phyloP scores from a whole-genome alignment of 2,113 vertebrate species.

The Spilogale gracilis region DNA sequence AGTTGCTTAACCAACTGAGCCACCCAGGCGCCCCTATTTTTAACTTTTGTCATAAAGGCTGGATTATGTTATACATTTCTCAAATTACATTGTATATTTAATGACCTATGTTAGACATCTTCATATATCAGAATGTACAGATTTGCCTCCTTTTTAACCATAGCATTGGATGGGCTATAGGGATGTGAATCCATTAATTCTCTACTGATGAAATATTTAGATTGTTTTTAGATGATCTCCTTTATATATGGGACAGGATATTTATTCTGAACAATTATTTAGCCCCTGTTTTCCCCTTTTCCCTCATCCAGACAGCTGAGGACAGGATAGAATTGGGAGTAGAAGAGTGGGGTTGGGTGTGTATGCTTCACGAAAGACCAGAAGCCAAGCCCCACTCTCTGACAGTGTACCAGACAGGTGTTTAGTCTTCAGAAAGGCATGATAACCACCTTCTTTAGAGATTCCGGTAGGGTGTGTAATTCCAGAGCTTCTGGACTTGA shows the following conservation, averaged over 20 bases:
- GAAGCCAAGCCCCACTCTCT: background rate
- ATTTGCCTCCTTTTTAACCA: slow-evolving; percentile 19
- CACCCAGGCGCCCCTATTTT: background rate
- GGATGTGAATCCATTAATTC: background rate
- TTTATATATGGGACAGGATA: background rate
- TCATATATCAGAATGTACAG: background rate
- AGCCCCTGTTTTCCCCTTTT: background rate
- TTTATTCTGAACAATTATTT: background rate
- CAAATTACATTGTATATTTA: background rate
- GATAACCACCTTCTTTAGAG: background rate
- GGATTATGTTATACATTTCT: background rate
- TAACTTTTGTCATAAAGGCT: background rate
- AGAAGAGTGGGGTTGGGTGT: background rate
- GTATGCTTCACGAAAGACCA: background rate
- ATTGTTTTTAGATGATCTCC: background rate
- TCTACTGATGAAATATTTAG: background rate
- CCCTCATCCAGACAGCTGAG: background rate
- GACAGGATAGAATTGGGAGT: background rate
- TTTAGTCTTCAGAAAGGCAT: background rate
- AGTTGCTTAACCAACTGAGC: too few relatives aligned
- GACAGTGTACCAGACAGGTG: background rate
- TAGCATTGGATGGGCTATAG: background rate
- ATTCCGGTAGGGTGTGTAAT: background rate
- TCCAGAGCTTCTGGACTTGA: background rate
- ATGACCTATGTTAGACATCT: background rate